Evolutionary conservation across 2,888 invertebrate genomes (phyloP), one percentile per base, ranked within the genome.

Genomic region (Gymnoscelis rufifasciata): DNA sequence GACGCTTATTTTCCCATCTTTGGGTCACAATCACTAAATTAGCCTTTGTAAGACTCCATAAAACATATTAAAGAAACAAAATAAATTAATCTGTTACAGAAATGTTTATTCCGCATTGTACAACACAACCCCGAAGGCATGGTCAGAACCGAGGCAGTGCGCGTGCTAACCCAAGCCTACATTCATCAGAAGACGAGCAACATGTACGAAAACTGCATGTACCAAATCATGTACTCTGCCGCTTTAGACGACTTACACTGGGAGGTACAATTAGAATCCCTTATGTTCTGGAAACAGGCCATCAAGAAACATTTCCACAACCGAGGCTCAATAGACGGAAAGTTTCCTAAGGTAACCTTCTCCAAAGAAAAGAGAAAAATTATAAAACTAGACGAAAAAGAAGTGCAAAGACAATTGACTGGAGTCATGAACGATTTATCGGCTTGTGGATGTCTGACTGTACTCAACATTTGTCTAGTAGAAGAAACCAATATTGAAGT

Each of bases 351-450:
- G 1, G 91, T 93, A 0, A 94, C 93, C 0, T 94, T 94, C 66
- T 93, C 93, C 0, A 92, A 91, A 64, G 92, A 93, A 58, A 89
- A 92, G 37, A 89, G 90, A 50, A 94, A 93, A 75, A 94, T 94
- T 35, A 90, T 94, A 2, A 89, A 89, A 0, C 71, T 94, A 29
- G 91, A 90, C 7, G 90, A 90, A 36, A 74, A 69, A 1, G 93
- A 93, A 74, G 90, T 92, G 30, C 78, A 83, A 53, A 82, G 77
- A 39, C 83, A 93, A 36, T 76, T 94, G 3, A 81, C 87, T 12
- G 91, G 90, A 64, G 90, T 92, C 1, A 71, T 94, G 38, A 82
- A 89, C 1, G 90, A 91, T 54, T 66, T 94, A 27, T 90, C 92
- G 3, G 76, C 83, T n/a, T 89, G 89, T 42, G 92, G 92, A 0